Percentiles rank a stretch among this genome's conserved stretches.
Evolutionary conservation across 1,140 invertebrate species (phyloP).

Genomic region (Aphaenogaster ashmeadi): DNA sequence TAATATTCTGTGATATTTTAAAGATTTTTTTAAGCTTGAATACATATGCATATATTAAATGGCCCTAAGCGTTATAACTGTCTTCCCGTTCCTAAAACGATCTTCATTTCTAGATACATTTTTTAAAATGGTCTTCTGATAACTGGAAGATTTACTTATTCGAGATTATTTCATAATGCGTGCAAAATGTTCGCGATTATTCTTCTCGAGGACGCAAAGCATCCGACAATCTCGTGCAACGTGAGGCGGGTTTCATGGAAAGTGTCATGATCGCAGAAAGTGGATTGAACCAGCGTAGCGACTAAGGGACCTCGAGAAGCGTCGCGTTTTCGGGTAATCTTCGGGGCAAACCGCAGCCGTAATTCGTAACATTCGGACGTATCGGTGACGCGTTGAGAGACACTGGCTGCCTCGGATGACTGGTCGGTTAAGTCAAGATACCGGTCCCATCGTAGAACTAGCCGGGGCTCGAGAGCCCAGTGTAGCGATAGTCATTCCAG

Average conservation of each 20-base stretch:
- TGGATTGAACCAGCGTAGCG: not conserved
- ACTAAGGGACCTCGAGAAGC: not conserved
- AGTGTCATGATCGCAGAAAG: not conserved
- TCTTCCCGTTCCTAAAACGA: not conserved
- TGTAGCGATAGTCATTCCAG: constrained; percentile 75
- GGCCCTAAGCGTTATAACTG: not conserved
- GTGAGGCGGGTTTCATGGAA: not conserved
- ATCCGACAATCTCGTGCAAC: not conserved
- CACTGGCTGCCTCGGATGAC: constrained; percentile 79
- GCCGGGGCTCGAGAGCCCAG: constrained; percentile 65
- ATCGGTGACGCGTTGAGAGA: constrained; percentile 76
- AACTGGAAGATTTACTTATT: not conserved
- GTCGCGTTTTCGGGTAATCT: not conserved
- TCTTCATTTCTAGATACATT: not conserved
- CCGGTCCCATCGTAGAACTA: constrained; percentile 81
- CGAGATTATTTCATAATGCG: not conserved
- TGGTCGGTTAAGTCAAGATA: constrained; percentile 82
- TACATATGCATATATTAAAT: not conserved
- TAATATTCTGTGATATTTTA: not conserved
- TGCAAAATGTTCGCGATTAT: constrained; percentile 1
- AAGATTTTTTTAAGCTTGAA: not conserved
- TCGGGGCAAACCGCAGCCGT: not conserved
- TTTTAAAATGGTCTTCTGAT: not conserved
- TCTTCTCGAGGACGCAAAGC: not conserved
- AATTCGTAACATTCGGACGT: constrained; percentile 27